Base-by-base conservation (phyloP, 2,113 vertebrate species). In the Prochilodus magdalenae region DNA sequence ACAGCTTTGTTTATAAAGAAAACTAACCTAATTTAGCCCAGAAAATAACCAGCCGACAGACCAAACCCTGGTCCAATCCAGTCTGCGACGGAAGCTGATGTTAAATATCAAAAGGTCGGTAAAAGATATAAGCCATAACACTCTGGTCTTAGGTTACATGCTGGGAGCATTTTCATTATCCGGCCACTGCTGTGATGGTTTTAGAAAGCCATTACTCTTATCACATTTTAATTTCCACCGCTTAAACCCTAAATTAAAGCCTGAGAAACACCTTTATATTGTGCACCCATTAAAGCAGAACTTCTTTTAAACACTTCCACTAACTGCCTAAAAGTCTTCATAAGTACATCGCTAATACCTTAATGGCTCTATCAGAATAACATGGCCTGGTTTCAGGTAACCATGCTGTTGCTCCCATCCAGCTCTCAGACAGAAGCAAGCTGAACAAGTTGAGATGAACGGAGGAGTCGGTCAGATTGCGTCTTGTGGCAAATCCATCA, bases 401-500 rank as follows among this genome's bases (percentile, higher is more conserved):
- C 30, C 47, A 44, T 55, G 24, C 73, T 40, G 27, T 47, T 65
- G 69, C 75, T 65, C 81, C 44, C 33, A 40, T 72, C 74, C 30
- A 47, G 30, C 55, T 77, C 24, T 66, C 30, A 67, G 74, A 77
- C 26, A 69, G 47, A 49, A 67, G 79, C 36, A 66, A 11, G 24
- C n/a, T 70, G 72, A 49, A 51, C 44, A 75, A 65, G 47, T 62
- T 18, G 26, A 29, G 74, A 73, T 69, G 74, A 81, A 83, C 65
- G 81, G 59, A 83, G 65, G 57, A 83, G 75, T 76, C 80, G 74
- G 70, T 36, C 44, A 65, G 33, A 51, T 74, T 63, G 83, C 81
- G 83, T 82, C 85, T 83, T 76, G 84, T 60, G 65, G 71, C 85
- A 81, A 73, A 78, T 67, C 69, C 88, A 70, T 84, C 83, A 89